Conservation (phyloP, 2,888 invertebrate species). For the Erpobdella octoculata region DNA sequence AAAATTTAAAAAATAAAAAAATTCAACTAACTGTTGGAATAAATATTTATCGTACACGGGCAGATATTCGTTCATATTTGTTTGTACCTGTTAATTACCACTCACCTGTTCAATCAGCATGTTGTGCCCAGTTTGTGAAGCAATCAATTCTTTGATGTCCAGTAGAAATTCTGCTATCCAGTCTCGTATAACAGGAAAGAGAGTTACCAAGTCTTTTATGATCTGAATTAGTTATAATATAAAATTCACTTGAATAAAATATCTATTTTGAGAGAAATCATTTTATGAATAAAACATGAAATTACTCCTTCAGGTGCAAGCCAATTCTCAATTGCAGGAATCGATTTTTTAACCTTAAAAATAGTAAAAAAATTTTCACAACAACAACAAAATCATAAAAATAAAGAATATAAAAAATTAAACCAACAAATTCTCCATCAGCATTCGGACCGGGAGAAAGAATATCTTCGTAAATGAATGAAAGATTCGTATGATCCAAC, state of each 20-base stretch:
- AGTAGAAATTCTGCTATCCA: conserved; percentile 50
- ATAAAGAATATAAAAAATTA: no score
- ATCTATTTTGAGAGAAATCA: no score
- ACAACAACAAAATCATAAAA: no score
- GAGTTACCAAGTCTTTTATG: conserved; percentile 45
- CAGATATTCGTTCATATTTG: not conserved
- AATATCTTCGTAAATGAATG: conserved; percentile 48
- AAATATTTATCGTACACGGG: not conserved
- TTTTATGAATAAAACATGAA: not conserved
- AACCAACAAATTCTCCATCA: conserved; percentile 41
- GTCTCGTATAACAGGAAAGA: conserved; percentile 49
- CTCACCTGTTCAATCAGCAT: conserved; percentile 51
- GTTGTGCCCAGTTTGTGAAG: conserved; percentile 49
- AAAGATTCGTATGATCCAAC: conserved; percentile 50
- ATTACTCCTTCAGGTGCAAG: conserved; percentile 40
- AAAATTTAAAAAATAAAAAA: not conserved
- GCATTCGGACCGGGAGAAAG: conserved; percentile 40
- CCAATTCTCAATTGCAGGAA: conserved; percentile 41
- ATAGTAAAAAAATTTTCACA: not conserved
- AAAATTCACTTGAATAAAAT: no score
- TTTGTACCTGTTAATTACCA: not conserved
- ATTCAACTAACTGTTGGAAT: not conserved
- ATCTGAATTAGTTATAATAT: conserved; percentile 19
- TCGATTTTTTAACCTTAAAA: conserved; percentile 38
- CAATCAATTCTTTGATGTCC: conserved; percentile 48